Evolutionary conservation across 2,888 invertebrate genomes (phyloP).

Genomic region (Hirtodrosophila confusa): DNA sequence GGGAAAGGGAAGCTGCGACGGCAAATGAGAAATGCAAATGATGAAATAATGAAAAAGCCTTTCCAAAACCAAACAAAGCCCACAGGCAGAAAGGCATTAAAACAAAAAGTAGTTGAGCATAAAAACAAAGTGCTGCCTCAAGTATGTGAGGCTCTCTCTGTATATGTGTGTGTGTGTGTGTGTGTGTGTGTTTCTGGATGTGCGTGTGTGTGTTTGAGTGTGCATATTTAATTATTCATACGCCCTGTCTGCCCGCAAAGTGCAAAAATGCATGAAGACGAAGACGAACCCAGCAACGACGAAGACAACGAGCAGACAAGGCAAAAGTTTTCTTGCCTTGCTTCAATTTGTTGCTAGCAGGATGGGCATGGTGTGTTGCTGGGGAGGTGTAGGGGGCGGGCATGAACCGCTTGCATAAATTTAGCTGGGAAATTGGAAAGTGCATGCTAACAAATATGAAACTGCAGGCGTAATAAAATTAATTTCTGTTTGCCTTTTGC

Average conservation of each 20-base stretch:
- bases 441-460: constrained; percentile 64
- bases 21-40: constrained; percentile 75
- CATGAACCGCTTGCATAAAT: constrained; percentile 10
- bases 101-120: constrained; percentile 65
- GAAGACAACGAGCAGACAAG: constrained; percentile 42
- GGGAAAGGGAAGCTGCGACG: constrained; percentile 1
- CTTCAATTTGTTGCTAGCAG: constrained; percentile 61
- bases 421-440: constrained; percentile 54
- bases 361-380: constrained; percentile 16
- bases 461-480: constrained; percentile 56
- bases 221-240: constrained; percentile 76
- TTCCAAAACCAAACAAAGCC: constrained; percentile 54
- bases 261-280: constrained; percentile 53
- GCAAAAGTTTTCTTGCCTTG: constrained; percentile 56
- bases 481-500: constrained; percentile 53
- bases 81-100: constrained; percentile 55
- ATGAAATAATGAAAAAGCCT: constrained; percentile 63
- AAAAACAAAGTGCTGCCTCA: constrained; percentile 70
- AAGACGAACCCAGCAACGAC: constrained; percentile 18
- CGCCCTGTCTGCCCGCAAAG: constrained; percentile 74
- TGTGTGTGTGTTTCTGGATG: constrained; percentile 17
- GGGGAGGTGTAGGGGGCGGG: neutral
- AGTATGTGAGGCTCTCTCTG: constrained; percentile 40
- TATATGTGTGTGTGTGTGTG: neutral
- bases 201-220: constrained; percentile 22